Conservation (phyloP, 1,140 invertebrate species). For the Tetramorium simillimum region DNA sequence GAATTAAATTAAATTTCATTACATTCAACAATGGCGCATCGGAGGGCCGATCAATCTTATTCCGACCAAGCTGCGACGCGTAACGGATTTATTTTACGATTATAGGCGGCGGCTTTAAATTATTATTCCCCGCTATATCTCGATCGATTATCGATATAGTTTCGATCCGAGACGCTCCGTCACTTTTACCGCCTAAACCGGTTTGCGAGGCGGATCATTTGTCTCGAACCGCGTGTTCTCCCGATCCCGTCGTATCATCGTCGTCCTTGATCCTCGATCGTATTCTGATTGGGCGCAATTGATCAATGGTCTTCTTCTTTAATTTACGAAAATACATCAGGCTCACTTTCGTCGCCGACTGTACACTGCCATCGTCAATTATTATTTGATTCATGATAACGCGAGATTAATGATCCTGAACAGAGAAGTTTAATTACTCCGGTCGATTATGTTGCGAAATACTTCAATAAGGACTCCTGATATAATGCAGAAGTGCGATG, state of each 20-base stretch:
- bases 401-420: constrained; percentile 37
- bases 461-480: constrained; percentile 10
- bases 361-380: constrained; percentile 31
- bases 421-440: constrained; percentile 34
- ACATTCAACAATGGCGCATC: constrained; percentile 30
- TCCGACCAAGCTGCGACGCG: not conserved
- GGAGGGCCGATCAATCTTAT: constrained; percentile 27
- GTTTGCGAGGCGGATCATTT: constrained; percentile 76
- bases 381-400: constrained; percentile 49
- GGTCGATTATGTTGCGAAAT: constrained; percentile 21
- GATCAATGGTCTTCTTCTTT: constrained; percentile 66
- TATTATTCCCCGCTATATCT: constrained; percentile 58
- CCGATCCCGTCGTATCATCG: constrained; percentile 63
- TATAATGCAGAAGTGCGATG: not conserved
- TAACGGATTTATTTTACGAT: constrained; percentile 50
- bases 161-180: constrained; percentile 51
- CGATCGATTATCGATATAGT: constrained; percentile 64
- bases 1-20: constrained; percentile 52
- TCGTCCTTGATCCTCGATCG: constrained; percentile 78
- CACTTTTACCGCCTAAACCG: constrained; percentile 76
- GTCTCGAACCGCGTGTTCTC: constrained; percentile 72
- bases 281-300: constrained; percentile 73
- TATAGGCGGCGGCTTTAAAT: constrained; percentile 30
- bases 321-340: constrained; percentile 66
- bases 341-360: constrained; percentile 25